These are phyloP conservation scores for Trichogramma dendrolimi DNA, from an alignment of 2,888 invertebrate species.

Conservation along the genomic window DNA sequence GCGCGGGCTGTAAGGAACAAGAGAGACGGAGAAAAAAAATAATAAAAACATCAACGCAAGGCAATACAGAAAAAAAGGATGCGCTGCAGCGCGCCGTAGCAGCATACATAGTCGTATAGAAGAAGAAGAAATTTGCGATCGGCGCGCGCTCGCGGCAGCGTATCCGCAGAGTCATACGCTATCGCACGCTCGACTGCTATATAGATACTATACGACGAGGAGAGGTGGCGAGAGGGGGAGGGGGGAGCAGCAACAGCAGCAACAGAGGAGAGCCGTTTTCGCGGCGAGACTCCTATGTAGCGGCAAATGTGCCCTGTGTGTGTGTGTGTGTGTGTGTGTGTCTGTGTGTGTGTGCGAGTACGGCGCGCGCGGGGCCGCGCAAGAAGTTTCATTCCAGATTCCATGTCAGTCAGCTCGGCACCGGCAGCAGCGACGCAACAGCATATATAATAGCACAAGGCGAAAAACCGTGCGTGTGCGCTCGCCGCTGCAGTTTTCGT, in stretches of 20 bases:
- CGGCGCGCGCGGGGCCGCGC: conserved; percentile 11
- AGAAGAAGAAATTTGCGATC: background rate
- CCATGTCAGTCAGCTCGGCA: conserved; percentile 44
- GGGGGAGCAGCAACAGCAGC: conserved; percentile 35
- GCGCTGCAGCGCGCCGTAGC: background rate
- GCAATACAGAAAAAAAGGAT: background rate
- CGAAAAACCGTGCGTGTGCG: too few relatives aligned
- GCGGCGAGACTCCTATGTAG: too few relatives aligned
- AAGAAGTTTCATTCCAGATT: conserved; percentile 31
- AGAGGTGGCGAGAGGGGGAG: conserved; percentile 30
- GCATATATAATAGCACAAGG: too few relatives aligned
- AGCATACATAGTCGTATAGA: background rate
- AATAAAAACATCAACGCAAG: background rate
- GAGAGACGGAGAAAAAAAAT: too few relatives aligned
- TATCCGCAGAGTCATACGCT: background rate
- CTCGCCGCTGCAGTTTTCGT: too few relatives aligned
- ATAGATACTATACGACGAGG: conserved; percentile 26
- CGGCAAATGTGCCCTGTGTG: too few relatives aligned
- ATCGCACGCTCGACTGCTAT: background rate
- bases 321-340: too few relatives aligned
- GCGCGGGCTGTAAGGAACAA: too few relatives aligned
- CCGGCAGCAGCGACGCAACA: conserved; percentile 35
- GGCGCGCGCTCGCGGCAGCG: background rate
- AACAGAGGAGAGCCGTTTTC: conserved; percentile 23
- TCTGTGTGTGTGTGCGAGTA: too few relatives aligned